Base-by-base conservation (phyloP, 2,888 invertebrate species). In the Sinelater perroti region DNA sequence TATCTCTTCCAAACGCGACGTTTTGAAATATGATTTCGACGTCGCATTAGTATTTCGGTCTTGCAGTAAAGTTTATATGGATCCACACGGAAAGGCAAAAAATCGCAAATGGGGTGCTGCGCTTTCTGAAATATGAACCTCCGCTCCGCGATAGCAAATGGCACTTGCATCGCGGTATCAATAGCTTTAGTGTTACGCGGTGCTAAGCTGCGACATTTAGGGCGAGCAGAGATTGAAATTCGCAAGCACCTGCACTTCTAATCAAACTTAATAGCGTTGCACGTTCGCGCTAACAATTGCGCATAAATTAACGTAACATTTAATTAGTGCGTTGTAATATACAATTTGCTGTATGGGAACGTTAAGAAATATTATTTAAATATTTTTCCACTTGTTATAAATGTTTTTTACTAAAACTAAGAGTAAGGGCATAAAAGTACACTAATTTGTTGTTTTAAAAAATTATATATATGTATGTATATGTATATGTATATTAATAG, bases 21-120 rank as follows among this genome's bases (percentile, higher is more conserved):
- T 67, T 67, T 66, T 71, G 71, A 71, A 67, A 71, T 68, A 71
- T 71, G 70, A 70, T 68, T 71, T 67, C 57, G 63, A 67, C 64
- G 61, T 63, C 63, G 59, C 68, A 70, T 68, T 68, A 67, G 67
- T 71, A 71, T 71, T 71, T 70, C 69, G 69, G 68, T 68, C 66
- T 66, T 66, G 67, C 56, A 65, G 61, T 61, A 50, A 57, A 61
- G 65, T 61, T 65, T 66, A 67, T 67, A 64, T 61, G 36, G 17
- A 36, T 36, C 17, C 36, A 36, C 36, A 36, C 20, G 20, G 20
- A 36, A 64, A 68, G 66, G 66, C 67, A 66, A 68, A 70, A 70
- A 63, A 67, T 68, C 63, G 68, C 67, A 70, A 68, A 70, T 69
- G 36, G 36, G 18, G n/a, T 20, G 11, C 20, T 36, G 18, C 20